Percentiles rank a stretch among this genome's conserved stretches.
phyloP scores from a whole-genome alignment of 92 coral and sea anemone species.

The Micromussa lordhowensis region DNA sequence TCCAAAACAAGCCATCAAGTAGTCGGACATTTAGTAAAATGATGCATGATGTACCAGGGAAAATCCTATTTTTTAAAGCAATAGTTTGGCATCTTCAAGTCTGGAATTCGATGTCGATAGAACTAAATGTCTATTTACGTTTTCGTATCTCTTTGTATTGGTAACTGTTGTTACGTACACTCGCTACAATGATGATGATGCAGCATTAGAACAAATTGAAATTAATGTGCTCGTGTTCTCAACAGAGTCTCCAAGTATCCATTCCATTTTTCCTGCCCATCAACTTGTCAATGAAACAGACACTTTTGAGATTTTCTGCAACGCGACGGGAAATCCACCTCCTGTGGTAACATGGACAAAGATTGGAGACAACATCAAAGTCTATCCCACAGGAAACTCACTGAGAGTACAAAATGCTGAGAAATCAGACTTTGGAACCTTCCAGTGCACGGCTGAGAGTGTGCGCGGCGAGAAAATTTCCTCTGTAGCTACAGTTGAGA shows the following conservation, averaged over 20 bases:
- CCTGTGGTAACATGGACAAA: slow-evolving; percentile 72
- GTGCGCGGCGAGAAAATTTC: slow-evolving; percentile 55
- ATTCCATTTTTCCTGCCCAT: slow-evolving; percentile 46
- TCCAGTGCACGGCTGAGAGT: slow-evolving; percentile 70
- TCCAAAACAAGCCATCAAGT: too few species aligned
- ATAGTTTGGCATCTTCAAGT: too few species aligned
- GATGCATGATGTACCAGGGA: too few species aligned
- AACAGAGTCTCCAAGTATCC: slow-evolving; percentile 68
- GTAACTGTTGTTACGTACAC: not conserved
- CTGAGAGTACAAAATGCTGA: slow-evolving; percentile 36
- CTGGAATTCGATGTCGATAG: too few species aligned
- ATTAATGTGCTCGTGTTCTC: not conserved
- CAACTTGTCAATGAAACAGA: slow-evolving; percentile 77
- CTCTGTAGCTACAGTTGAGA: slow-evolving; percentile 54
- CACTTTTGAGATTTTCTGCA: slow-evolving; percentile 69
- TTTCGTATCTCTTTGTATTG: too few species aligned
- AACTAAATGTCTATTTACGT: too few species aligned
- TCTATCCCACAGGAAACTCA: slow-evolving; percentile 31
- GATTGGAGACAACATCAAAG: slow-evolving; percentile 32
- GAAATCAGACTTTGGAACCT: slow-evolving; percentile 67
- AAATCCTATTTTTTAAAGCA: too few species aligned
- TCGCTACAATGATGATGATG: not conserved
- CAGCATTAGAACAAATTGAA: not conserved
- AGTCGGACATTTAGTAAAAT: too few species aligned
- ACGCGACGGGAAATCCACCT: slow-evolving; percentile 80